A percentile compares a stretch with the other conserved stretches of the same genome.
Conservation (phyloP, 1,140 invertebrate genomes). For the Lerema accius region DNA sequence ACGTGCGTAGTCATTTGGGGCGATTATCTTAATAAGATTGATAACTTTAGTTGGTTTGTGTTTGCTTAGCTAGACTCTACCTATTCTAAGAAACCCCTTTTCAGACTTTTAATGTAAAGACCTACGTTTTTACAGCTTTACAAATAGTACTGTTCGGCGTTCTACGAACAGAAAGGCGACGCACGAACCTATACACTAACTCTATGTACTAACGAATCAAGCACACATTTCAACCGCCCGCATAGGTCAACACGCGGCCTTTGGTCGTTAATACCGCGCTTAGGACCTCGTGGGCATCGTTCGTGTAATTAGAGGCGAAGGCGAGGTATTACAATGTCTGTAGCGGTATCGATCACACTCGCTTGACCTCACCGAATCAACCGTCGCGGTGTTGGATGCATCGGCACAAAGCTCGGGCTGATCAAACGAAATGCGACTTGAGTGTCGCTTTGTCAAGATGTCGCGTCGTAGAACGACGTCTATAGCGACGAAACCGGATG, state of each 20-base stretch:
- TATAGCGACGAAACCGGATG: not conserved
- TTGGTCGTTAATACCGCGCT: constrained; percentile 19
- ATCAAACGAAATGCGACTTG: constrained; percentile 15
- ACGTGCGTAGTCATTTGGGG: no score
- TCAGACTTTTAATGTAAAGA: no score
- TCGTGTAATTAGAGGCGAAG: constrained; percentile 26
- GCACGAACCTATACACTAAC: no score
- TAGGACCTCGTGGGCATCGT: constrained; percentile 18
- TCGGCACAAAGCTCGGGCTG: constrained; percentile 15
- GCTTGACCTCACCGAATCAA: constrained; percentile 20
- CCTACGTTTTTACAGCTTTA: no score
- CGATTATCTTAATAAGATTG: no score
- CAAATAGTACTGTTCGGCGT: no score
- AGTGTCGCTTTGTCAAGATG: constrained; percentile 2
- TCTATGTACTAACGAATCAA: not conserved
- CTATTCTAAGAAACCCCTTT: no score
- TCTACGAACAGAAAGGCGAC: not conserved
- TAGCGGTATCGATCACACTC: constrained; percentile 21
- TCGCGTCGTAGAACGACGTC: not conserved
- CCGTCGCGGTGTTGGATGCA: constrained; percentile 3
- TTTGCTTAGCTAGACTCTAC: no score
- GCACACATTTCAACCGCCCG: not conserved
- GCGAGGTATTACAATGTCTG: constrained; percentile 25
- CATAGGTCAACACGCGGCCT: constrained; percentile 22
- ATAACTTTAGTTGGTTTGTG: no score